Conservation (phyloP, 2,113 vertebrate genomes). For the Burhinus bistriatus region DNA sequence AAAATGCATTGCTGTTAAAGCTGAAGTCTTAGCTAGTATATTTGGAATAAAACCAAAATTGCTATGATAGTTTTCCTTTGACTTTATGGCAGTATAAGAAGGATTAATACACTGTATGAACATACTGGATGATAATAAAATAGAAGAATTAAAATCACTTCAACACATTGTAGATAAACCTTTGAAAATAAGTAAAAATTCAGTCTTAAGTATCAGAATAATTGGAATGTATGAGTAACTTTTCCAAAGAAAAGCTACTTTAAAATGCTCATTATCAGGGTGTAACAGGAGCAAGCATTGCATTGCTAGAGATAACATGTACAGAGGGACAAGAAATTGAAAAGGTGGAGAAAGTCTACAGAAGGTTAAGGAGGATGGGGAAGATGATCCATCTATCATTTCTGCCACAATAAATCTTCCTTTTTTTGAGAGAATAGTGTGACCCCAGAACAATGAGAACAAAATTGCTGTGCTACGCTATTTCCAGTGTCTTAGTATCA, state of each 20-base stretch:
- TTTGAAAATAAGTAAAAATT: conserved; percentile 69
- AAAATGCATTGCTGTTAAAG: conserved; percentile 53
- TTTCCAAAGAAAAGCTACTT: conserved; percentile 12
- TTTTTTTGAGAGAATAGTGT: background rate
- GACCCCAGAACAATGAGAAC: background rate
- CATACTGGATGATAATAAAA: conserved; percentile 62
- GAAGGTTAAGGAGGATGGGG: background rate
- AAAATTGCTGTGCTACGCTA: background rate
- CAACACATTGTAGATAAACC: conserved; percentile 61
- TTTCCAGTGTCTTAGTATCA: background rate
- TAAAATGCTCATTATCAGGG: conserved; percentile 39
- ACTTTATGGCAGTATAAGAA: conserved; percentile 66
- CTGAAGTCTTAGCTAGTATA: conserved; percentile 29
- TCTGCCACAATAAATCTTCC: background rate
- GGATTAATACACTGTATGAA: conserved; percentile 65
- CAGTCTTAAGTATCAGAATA: conserved; percentile 56
- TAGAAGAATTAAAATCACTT: conserved; percentile 69
- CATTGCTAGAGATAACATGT: conserved; percentile 35
- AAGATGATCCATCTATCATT: conserved; percentile 18
- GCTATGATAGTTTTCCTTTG: conserved; percentile 58
- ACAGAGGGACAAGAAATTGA: conserved; percentile 15
- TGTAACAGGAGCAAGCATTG: conserved; percentile 42
- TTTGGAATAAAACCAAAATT: conserved; percentile 65
- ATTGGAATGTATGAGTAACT: conserved; percentile 43
- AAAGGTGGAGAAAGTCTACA: conserved; percentile 4